phyloP scores from a whole-genome alignment of 2,797 vertebrate genomes.

The Manis crassicaudata region DNA sequence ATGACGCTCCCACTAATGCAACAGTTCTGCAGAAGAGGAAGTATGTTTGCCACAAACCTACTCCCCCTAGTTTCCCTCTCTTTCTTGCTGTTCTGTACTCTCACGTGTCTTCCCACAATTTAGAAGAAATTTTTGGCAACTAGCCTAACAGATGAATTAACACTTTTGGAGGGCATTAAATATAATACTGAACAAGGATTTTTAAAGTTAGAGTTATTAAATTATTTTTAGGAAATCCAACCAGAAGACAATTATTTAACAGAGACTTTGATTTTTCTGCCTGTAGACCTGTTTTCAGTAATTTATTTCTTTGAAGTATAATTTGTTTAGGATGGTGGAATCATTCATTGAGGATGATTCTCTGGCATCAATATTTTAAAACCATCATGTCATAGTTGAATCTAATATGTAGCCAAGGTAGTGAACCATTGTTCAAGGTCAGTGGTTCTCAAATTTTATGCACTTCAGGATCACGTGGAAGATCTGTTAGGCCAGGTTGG shows the following conservation, averaged over 20 bases:
- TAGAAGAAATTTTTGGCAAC: not conserved
- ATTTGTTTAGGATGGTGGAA: not conserved
- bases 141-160: not conserved
- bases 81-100: not conserved
- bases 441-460: not conserved
- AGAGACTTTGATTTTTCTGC: not conserved
- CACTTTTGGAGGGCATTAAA: not conserved
- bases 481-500: not conserved
- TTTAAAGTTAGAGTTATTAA: not conserved
- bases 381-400: not conserved
- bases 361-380: not conserved
- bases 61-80: not conserved
- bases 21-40: not conserved
- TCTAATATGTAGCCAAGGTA: not conserved
- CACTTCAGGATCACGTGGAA: not conserved
- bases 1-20: not conserved
- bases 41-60: not conserved
- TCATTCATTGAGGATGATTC: not conserved
- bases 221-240: not conserved
- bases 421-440: not conserved
- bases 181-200: not conserved
- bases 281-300: not conserved
- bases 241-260: not conserved
- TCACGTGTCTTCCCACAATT: not conserved
- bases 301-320: not conserved